Base-by-base conservation (phyloP, 2,113 vertebrate species). In the Seriola dumerili region DNA sequence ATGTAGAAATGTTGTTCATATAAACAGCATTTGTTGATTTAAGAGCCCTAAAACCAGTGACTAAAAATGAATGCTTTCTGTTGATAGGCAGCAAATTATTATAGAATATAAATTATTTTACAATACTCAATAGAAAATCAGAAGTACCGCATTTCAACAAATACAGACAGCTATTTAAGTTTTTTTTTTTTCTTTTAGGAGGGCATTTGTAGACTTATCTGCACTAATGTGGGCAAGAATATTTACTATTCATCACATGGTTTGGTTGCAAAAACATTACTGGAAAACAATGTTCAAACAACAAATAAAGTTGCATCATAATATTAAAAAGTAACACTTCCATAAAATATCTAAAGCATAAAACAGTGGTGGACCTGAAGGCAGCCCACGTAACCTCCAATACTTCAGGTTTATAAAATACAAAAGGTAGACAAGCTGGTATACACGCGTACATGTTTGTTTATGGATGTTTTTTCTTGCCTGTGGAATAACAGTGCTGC, bases 1-100 rank as follows among this genome's bases (percentile, higher is more conserved):
- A 95, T 94, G 95, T 96, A 96, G 93, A 96, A 96, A 95, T 94
- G 93, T 94, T 93, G 91, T 93, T 91, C 89, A 91, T 93, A 93
- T 93, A 94, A 94, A 94, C 92, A 91, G 93, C 89, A 92, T 92
- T 88, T 94, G 81, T 94, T 93, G 86, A 94, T 90, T 92, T 92
- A 92, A 94, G 88, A 95, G 93, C 87, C 91, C 89, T 92, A 93
- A 88, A 92, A 92, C 87, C 84, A 89, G 90, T 91, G 90, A 93
- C 90, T 78, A 89, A 93, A 94, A 94, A 91, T 85, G 50, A 84
- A 91, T 89, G 81, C 78, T 90, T 89, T 80, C 80, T 89, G 78
- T 89, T 70, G 79, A 90, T 79, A 91, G 90, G 90, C 89, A 93
- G 92, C 85, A 92, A 91, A 90, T 92, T 85, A 90, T 87, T 76